Base-by-base conservation (phyloP, 1,140 invertebrate genomes). In the Euwallacea fornicatus region DNA sequence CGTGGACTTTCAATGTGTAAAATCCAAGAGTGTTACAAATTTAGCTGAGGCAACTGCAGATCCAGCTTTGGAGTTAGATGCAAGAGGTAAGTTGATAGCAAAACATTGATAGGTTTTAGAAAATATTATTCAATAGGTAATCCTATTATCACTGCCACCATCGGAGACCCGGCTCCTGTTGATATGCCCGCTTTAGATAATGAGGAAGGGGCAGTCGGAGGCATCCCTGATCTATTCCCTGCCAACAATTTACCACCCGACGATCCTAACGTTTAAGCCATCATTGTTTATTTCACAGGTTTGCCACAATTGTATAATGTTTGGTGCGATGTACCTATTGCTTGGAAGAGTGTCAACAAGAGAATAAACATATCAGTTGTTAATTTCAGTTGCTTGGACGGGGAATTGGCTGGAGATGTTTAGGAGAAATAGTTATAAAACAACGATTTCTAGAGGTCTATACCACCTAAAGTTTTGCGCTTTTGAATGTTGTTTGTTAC, bases 1-100 rank as follows among this genome's bases (percentile, higher is more conserved):
- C 82, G 98, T 99, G 0, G 98, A 99, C 82, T 99, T 99, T 82
- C 92, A 97, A 83, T 97, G 95, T 79, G 93, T 97, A 9, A 96
- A 96, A 82, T 95, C 93, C 0, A 97, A 97, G 80, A 96, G 94
- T 0, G 94, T 96, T 0, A 97, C 95, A 3, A 97, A 97, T 83
- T 83, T 97, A 46, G 94, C 94, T 0, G 92, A 95, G 83, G 92
- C 94, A 6, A 93, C 94, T n/a, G 93, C 94, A 6, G 94, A 96
- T 83, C 92, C 93, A 2, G 88, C 86, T 2, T 78, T 91, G 55
- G 88, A 90, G 77, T 77, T 90, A 47, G 88, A 89, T 76, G 85
- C 86, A 63, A 83, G 85, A 67, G 87, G 86, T 42, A 87, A 87
- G 43, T 47, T 33, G 1, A 33, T 33, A 33, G 21, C 21, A 15